Conservation (phyloP, 2,113 vertebrate genomes). For the Gobio gobio region DNA sequence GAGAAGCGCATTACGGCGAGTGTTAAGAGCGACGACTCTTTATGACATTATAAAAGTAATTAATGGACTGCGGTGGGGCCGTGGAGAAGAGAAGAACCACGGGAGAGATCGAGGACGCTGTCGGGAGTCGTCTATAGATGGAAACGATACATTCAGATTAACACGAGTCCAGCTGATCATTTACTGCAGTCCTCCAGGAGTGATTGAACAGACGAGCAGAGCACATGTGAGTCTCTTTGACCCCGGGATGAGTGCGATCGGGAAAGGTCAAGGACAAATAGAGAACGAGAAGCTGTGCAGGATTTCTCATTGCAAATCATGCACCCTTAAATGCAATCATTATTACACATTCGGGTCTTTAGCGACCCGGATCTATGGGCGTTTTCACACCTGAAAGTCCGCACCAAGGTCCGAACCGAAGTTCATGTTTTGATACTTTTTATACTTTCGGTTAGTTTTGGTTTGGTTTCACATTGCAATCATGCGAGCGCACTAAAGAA, state of each 20-base stretch:
- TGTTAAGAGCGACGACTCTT: conserved; percentile 45
- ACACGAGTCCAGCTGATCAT: not conserved
- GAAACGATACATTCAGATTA: conserved; percentile 42
- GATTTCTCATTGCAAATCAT: too few species aligned
- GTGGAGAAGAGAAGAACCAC: not conserved
- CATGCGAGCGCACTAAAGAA: too few species aligned
- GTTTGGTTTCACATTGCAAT: too few species aligned
- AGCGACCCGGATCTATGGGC: too few species aligned
- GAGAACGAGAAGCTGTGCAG: not conserved
- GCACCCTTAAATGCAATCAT: too few species aligned
- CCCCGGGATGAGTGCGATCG: not conserved
- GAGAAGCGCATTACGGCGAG: conserved; percentile 61
- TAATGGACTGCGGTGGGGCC: conserved; percentile 36
- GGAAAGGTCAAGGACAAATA: conserved; percentile 7
- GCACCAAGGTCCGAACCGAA: too few species aligned
- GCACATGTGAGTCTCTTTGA: not conserved
- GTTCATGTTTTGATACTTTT: too few species aligned
- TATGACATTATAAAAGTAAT: conserved; percentile 52
- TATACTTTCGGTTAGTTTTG: too few species aligned
- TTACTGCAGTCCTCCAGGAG: conserved; percentile 33
- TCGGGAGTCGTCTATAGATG: not conserved
- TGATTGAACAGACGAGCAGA: not conserved
- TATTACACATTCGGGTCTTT: too few species aligned
- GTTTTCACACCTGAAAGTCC: too few species aligned
- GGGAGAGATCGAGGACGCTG: conserved; percentile 22